These are phyloP conservation scores for Parapsyche elsis DNA, from an alignment of 1,140 invertebrate species.

Conservation along the genomic window DNA sequence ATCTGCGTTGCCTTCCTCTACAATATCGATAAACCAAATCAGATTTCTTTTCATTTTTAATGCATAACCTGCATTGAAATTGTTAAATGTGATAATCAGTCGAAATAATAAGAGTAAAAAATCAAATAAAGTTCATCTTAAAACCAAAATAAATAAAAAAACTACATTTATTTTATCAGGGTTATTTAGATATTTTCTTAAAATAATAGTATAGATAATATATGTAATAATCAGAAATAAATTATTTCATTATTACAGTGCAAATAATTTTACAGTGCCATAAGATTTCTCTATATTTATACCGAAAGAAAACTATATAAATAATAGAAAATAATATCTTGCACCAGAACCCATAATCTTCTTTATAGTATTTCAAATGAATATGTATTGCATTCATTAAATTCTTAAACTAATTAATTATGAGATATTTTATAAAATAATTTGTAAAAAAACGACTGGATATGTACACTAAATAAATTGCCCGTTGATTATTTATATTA, in stretches of 20 bases:
- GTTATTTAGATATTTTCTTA: neutral
- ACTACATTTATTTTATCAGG: neutral
- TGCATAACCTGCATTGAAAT: constrained; percentile 21
- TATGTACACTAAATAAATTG: too few species aligned
- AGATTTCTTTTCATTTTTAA: neutral
- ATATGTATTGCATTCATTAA: too few species aligned
- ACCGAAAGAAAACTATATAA: neutral
- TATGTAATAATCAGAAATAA: neutral
- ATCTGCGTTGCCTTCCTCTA: constrained; percentile 62
- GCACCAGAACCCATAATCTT: neutral
- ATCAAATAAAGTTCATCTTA: neutral
- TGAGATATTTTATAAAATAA: too few species aligned
- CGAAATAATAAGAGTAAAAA: too few species aligned
- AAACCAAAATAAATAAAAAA: neutral
- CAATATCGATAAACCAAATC: constrained; percentile 50
- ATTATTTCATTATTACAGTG: neutral
- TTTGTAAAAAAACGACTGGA: too few species aligned
- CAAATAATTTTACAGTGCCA: neutral
- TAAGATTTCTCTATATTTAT: neutral
- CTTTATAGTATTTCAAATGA: too few species aligned
- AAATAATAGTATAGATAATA: neutral
- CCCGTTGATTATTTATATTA: too few species aligned
- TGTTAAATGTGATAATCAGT: constrained; percentile 21
- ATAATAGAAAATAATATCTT: neutral
- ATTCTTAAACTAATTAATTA: too few species aligned